These are phyloP conservation scores for Passerculus sandwichensis DNA, from an alignment of 2,797 vertebrate genomes.

Conservation along the genomic window DNA sequence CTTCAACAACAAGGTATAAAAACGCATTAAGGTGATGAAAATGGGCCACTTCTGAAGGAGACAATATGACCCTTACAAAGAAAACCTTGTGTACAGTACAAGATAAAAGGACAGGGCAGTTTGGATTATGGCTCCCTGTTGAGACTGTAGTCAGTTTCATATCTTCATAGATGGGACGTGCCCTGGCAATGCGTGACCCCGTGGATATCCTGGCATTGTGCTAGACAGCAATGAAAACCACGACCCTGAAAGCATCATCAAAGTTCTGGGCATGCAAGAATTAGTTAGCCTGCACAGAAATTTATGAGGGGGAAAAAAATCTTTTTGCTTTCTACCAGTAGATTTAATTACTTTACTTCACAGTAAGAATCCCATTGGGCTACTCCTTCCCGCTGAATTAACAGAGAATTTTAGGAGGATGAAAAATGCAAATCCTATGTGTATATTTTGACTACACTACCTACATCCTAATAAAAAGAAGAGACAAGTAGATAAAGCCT, in stretches of 20 bases:
- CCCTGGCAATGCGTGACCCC: not conserved
- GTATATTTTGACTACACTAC: not conserved
- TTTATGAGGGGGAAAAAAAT: not conserved
- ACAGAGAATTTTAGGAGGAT: not conserved
- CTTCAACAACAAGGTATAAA: slow-evolving; percentile 7
- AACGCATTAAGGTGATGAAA: slow-evolving; percentile 18
- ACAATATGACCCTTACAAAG: not conserved
- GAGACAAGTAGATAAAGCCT: not conserved
- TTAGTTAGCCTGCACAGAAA: not conserved
- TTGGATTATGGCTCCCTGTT: not conserved
- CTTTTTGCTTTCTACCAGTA: not conserved
- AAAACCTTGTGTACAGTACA: not conserved
- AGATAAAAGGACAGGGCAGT: not conserved
- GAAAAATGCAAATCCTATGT: not conserved
- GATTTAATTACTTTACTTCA: not conserved
- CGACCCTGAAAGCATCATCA: not conserved
- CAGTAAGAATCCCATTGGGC: not conserved
- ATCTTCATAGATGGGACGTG: not conserved
- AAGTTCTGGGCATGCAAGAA: not conserved
- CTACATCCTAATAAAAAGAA: not conserved
- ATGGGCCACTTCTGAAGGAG: slow-evolving; percentile 1
- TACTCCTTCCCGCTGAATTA: not conserved
- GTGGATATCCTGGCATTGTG: not conserved
- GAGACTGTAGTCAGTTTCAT: not conserved
- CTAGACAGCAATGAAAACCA: not conserved